These are phyloP conservation scores for Aromia moschata DNA, from an alignment of 2,888 invertebrate species.

Conservation along the genomic window DNA sequence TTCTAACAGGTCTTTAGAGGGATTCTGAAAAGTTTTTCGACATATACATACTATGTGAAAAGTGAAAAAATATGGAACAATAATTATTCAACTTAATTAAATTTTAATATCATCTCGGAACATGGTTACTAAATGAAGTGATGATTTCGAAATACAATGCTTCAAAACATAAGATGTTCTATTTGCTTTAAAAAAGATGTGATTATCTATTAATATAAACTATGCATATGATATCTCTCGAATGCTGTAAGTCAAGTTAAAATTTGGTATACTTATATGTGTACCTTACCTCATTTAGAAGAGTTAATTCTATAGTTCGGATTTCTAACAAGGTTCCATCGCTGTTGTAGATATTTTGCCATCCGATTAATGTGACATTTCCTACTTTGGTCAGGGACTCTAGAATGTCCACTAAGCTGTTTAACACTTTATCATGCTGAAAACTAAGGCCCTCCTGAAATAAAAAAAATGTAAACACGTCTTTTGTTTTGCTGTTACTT, in stretches of 20 bases:
- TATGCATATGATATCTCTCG: not conserved
- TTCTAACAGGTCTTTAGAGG: not conserved
- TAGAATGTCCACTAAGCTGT: not conserved
- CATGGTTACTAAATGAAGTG: too few relatives aligned
- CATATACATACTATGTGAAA: too few relatives aligned
- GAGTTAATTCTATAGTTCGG: slow-evolving; percentile 18
- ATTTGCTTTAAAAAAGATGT: too few relatives aligned
- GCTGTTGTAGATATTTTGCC: slow-evolving; percentile 19
- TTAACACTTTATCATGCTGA: slow-evolving; percentile 1
- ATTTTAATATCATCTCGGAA: too few relatives aligned
- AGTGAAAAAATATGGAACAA: too few relatives aligned
- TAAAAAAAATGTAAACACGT: too few relatives aligned
- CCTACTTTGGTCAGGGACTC: slow-evolving; percentile 3
- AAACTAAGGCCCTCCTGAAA: slow-evolving; percentile 5
- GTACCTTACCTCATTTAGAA: not conserved
- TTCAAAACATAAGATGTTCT: too few relatives aligned
- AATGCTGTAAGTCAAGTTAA: not conserved
- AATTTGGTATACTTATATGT: too few relatives aligned
- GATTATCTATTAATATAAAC: too few relatives aligned
- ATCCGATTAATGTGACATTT: slow-evolving; percentile 20
- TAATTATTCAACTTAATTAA: too few relatives aligned
- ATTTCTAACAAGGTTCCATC: slow-evolving; percentile 15
- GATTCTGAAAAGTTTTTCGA: not conserved
- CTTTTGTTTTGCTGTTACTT: too few relatives aligned
- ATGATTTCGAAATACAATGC: too few relatives aligned